Base-by-base conservation (phyloP, 2,113 vertebrate species). In the Pleuronectes platessa region DNA sequence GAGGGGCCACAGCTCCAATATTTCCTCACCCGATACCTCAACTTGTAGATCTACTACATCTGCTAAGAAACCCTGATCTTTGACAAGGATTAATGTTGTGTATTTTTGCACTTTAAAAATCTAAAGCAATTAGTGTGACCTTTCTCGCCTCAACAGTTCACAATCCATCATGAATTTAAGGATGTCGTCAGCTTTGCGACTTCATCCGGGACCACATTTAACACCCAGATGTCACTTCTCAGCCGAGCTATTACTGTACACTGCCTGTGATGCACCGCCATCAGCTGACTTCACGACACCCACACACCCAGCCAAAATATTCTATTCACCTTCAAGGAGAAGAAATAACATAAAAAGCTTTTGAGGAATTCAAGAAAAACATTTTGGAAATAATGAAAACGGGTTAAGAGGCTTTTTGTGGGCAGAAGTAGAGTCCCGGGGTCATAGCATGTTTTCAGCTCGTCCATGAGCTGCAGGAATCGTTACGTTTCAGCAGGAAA, bases 101-200 rank as follows among this genome's bases (percentile, higher is more conserved):
- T 5, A 49, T 49, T 17, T 17, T 18, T 18, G 15, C 17, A 18
- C 45, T 49, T 15, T 17, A 17, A 49, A 17, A 15, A 49, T 18
- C 45, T 4, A 17, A 5, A 47, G 10, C 45, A 47, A 5, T 47
- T 47, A 47, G 45, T 49, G 40, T 42, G 40, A 15, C 3, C 23
- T 58, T 13, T 58, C 13, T 7, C n/a, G 23, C 24, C 23, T 15
- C 23, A 59, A 6, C 56, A 27, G 23, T 59, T 26, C 13, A 59
- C 27, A 26, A 60, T 58, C 27, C 23, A 0, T 15, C 40, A 12
- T 0, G 13, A 42, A 42, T 42, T 53, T 26, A 5, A 42, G 40
- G 60, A 42, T 60, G 53, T 55, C 71, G 62, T 73, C 71, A 51
- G 61, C 61, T 71, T 61, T 59, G 63, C 2, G 37, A 75, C 74